Evolutionary conservation across 1,140 invertebrate genomes (phyloP).

Genomic region (Euura lappo): DNA sequence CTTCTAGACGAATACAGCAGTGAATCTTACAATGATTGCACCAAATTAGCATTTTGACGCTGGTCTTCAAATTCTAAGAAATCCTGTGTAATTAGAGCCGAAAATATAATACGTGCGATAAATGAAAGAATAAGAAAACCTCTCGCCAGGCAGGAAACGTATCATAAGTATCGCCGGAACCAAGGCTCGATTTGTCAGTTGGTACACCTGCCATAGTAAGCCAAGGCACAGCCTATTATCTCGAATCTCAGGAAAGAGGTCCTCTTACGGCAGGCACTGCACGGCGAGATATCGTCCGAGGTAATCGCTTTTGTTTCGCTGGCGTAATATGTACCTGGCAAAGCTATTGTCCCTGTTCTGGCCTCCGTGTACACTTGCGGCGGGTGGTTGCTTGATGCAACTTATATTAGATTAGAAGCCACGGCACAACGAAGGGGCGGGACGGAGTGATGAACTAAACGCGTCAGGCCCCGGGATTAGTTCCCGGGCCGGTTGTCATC

Average conservation of each 20-base stretch:
- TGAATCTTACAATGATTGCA: too few relatives aligned
- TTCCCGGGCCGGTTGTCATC: slow-evolving; percentile 45
- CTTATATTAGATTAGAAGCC: slow-evolving; percentile 14
- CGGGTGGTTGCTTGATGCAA: neutral
- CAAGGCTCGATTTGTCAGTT: slow-evolving; percentile 34
- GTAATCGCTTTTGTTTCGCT: slow-evolving; percentile 29
- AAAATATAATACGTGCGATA: too few relatives aligned
- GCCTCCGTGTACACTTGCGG: neutral
- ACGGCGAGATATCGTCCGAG: slow-evolving; percentile 9
- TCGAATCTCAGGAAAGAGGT: slow-evolving; percentile 24
- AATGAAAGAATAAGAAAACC: neutral
- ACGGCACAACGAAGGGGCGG: slow-evolving; percentile 8
- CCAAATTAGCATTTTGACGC: too few relatives aligned
- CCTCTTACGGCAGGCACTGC: slow-evolving; percentile 24
- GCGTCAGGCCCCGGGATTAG: slow-evolving; percentile 38
- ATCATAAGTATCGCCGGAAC: slow-evolving; percentile 14
- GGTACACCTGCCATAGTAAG: slow-evolving; percentile 36
- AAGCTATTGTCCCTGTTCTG: slow-evolving; percentile 11
- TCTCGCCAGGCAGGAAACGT: slow-evolving; percentile 14
- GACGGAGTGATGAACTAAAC: slow-evolving; percentile 35
- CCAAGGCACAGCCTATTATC: slow-evolving; percentile 31
- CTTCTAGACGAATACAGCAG: too few relatives aligned
- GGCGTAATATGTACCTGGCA: neutral
- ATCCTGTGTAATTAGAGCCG: too few relatives aligned
- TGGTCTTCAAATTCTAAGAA: too few relatives aligned